A percentile compares a stretch with the other conserved stretches of the same genome.
Conservation (phyloP, 2,113 vertebrate species). For the Jaculus jaculus region DNA sequence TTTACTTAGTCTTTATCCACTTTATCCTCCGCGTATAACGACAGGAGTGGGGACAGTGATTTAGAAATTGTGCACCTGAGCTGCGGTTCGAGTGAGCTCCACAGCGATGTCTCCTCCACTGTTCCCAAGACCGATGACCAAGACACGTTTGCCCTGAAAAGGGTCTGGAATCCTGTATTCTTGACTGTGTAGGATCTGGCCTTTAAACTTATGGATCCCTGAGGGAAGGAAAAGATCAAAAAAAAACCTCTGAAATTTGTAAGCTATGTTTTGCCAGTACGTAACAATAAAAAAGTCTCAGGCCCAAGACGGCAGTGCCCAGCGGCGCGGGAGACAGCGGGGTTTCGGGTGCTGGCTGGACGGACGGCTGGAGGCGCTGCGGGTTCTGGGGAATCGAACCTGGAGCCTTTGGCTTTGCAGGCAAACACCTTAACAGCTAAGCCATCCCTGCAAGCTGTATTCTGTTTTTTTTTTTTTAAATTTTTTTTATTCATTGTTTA, state of each 20-base stretch:
- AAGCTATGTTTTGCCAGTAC: background rate
- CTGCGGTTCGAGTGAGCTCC: conserved; percentile 89
- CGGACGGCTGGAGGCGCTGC: too few species aligned
- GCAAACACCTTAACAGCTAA: too few species aligned
- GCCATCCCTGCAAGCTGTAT: too few species aligned
- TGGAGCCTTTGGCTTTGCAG: too few species aligned
- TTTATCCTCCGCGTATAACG: background rate
- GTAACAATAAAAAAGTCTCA: background rate
- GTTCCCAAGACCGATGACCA: conserved; percentile 92
- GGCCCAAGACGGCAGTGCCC: too few species aligned
- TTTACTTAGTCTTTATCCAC: background rate
- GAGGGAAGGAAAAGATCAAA: conserved; percentile 40
- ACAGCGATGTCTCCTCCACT: conserved; percentile 91
- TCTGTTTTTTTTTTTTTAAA: background rate
- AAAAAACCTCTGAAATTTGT: background rate
- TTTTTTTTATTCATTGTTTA: too few species aligned
- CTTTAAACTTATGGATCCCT: conserved; percentile 92
- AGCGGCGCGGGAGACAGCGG: too few species aligned
- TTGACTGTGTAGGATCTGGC: conserved; percentile 88
- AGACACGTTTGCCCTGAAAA: conserved; percentile 88
- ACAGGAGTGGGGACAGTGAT: fast-evolving
- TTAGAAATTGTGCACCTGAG: conserved; percentile 84
- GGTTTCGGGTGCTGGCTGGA: too few species aligned
- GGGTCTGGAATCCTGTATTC: conserved; percentile 87
- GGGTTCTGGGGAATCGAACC: too few species aligned